phyloP scores from a whole-genome alignment of 2,797 vertebrate species.

The Rhinatrema bivittatum region DNA sequence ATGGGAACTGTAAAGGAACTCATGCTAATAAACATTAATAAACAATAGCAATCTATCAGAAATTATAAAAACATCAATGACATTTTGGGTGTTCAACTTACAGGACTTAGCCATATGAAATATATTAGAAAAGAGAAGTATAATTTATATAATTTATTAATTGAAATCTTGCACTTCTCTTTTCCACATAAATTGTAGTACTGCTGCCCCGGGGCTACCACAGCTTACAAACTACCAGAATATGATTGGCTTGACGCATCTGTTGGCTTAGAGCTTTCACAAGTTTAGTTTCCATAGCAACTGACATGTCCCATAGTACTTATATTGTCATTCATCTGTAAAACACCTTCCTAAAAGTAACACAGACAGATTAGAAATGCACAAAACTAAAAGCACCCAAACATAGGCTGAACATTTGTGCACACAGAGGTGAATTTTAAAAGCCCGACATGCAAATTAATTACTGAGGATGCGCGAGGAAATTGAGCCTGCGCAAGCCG shows the following conservation, averaged over 20 bases:
- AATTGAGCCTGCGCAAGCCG: no score
- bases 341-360: accelerated
- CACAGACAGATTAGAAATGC: no score
- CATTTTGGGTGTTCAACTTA: conserved; percentile 3
- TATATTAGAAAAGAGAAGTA: not conserved
- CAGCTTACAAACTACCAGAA: not conserved
- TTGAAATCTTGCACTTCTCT: not conserved
- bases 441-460: no score
- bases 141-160: not conserved
- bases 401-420: no score
- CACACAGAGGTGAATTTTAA: no score
- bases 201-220: conserved; percentile 1
- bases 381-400: no score
- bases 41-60: no score
- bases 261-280: no score
- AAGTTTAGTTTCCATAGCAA: not conserved
- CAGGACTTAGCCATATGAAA: not conserved
- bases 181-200: not conserved
- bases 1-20: no score
- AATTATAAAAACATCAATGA: conserved; percentile 1
- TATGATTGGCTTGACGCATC: not conserved
- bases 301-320: not conserved
- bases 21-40: no score
- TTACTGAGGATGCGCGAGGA: no score
- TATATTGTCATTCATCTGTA: accelerated